A percentile compares a stretch with the other conserved stretches of the same genome.
These are phyloP conservation scores for Burhinus bistriatus DNA, from an alignment of 2,113 vertebrate genomes.

Conservation along the genomic window DNA sequence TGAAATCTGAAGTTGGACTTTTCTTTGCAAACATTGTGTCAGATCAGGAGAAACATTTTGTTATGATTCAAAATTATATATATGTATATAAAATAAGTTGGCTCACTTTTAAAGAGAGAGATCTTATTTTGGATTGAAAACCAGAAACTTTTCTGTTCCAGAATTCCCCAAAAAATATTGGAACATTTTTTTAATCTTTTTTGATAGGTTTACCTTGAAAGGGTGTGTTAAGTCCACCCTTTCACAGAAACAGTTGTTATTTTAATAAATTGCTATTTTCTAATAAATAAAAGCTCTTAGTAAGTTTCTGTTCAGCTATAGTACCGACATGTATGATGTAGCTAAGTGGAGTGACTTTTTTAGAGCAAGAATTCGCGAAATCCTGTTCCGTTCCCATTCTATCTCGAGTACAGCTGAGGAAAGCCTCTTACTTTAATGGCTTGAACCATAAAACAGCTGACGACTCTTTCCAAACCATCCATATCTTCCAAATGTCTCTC, in stretches of 20 bases:
- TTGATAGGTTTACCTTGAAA: not conserved
- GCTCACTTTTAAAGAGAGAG: not conserved
- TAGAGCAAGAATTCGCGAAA: not conserved
- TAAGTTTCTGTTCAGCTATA: not conserved
- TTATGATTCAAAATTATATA: not conserved
- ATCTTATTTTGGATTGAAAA: not conserved
- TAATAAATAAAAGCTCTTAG: not conserved
- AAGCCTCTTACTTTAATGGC: not conserved
- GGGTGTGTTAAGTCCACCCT: not conserved
- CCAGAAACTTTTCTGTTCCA: not conserved
- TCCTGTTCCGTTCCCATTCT: not conserved
- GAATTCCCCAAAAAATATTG: not conserved
- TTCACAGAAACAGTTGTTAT: not conserved
- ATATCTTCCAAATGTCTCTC: not conserved
- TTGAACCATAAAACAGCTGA: not conserved
- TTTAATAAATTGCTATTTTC: not conserved
- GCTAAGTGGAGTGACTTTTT: not conserved
- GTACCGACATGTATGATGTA: not conserved
- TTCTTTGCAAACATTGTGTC: not conserved
- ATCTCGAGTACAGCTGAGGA: not conserved
- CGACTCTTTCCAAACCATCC: not conserved
- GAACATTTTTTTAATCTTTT: not conserved
- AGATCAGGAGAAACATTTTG: not conserved
- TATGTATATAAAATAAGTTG: not conserved
- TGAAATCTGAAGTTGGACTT: not conserved